Base-by-base conservation (phyloP, 2,113 vertebrate species). In the Aphyosemion australe region DNA sequence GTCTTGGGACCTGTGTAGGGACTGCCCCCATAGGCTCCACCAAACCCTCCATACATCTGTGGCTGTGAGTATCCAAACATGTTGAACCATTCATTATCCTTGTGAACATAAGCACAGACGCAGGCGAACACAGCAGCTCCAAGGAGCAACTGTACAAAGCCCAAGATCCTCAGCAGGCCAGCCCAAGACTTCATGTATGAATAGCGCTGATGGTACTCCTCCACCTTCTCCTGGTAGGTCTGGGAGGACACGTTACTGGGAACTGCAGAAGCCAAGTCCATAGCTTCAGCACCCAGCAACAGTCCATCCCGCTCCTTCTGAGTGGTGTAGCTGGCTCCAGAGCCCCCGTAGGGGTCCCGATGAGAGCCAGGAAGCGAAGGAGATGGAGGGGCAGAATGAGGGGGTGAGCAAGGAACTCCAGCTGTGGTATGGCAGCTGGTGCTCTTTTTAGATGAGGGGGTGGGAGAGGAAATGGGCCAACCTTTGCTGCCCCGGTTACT, bases 171-270 rank as follows among this genome's bases (percentile, higher is more conserved):
- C 50, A 99, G 92, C 66, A 98, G 91, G 8, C 97, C 97, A 0
- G 96, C 92, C 96, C 96, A 99, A 0, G 97, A 99, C 91, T 97
- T 97, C 96, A 99, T 96, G 90, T 96, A 97, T 71, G 92, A 89
- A 1, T 99, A 97, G 0, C 94, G 90, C 84, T 75, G 85, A 72
- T 94, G 72, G 72, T 96, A 97, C 32, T 92, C 93, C 77, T 95
- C 94, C 65, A 94, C 91, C 64, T 85, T 85, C 84, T 97, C 95
- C 5, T 92, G 93, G 87, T 97, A 98, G 0, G 94, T 94, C 74
- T 75, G 90, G 1, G 84, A 89, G 0, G 91, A 93, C 34, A 80
- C 59, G 20, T 80, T 90, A 0, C 94, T 94, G 2, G 66, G 90
- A 10, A 77, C 85, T 0, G 81, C 90, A 3, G 90, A 91, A 4